Conservation (phyloP, 2,888 invertebrate species). For the Chouioia cunea region DNA sequence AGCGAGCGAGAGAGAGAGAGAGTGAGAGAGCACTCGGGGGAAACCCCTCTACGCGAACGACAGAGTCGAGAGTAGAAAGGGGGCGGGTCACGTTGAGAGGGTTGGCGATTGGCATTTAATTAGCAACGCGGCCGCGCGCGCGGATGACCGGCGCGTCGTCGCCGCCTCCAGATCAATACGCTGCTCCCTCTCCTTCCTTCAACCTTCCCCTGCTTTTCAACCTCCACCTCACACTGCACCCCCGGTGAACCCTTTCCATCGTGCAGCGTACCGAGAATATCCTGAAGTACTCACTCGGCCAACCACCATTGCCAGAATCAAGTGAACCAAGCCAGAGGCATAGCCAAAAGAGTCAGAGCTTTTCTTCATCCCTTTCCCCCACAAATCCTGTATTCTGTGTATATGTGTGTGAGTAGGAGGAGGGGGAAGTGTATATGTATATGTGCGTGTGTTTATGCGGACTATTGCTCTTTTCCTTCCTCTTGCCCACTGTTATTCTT, state of each 20-base stretch:
- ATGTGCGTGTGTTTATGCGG: constrained; percentile 31
- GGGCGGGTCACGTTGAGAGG: constrained; percentile 49
- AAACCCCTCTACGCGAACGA: not conserved
- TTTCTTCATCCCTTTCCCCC: constrained; percentile 17
- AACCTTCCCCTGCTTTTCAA: constrained; percentile 64
- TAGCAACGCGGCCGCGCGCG: constrained; percentile 57
- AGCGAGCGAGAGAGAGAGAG: constrained; percentile 21
- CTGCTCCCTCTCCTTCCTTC: constrained; percentile 65
- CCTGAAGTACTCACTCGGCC: constrained; percentile 60
- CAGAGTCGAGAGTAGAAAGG: constrained; percentile 52
- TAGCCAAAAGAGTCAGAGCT: constrained; percentile 2
- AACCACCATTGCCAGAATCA: constrained; percentile 56
- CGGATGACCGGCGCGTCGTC: constrained; percentile 65
- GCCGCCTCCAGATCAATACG: constrained; percentile 69
- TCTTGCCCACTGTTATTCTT: constrained; percentile 10
- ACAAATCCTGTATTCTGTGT: not conserved
- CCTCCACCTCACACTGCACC: constrained; percentile 50
- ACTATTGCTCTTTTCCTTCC: constrained; percentile 34
- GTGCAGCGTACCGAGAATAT: constrained; percentile 62
- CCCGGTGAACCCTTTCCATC: constrained; percentile 59
- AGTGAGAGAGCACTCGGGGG: constrained; percentile 17
- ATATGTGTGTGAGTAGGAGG: constrained; percentile 26
- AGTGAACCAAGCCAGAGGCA: constrained; percentile 54
- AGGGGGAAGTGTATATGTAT: constrained; percentile 1
- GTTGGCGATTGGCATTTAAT: constrained; percentile 69